These are phyloP conservation scores for Poecilia wingei DNA, from an alignment of 2,797 vertebrate species.

Conservation along the genomic window DNA sequence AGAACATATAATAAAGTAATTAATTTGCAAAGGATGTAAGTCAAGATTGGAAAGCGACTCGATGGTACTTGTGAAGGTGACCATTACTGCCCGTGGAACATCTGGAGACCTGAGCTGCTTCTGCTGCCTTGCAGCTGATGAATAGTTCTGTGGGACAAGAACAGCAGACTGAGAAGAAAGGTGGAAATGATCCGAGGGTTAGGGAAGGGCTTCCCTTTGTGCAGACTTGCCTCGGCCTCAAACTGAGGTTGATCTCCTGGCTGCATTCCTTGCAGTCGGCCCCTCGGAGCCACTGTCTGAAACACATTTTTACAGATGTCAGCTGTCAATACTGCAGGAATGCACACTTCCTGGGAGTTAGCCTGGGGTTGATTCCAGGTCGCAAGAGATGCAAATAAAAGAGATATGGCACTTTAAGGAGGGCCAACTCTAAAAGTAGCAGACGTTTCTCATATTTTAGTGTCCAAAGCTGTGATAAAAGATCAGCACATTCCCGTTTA, in stretches of 20 bases:
- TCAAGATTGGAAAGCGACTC: conserved; percentile 17
- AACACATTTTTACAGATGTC: conserved; percentile 21
- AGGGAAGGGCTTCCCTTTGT: conserved; percentile 65
- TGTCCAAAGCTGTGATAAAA: not conserved
- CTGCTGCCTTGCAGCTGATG: conserved; percentile 1
- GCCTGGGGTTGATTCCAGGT: not conserved
- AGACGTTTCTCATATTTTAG: not conserved
- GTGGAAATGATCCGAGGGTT: conserved; percentile 5
- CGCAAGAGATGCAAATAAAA: not conserved
- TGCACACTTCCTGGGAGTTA: not conserved
- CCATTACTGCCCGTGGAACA: not conserved
- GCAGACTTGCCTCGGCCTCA: conserved; percentile 54
- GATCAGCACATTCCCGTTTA: not conserved
- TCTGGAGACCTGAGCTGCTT: not conserved
- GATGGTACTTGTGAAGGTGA: conserved; percentile 1
- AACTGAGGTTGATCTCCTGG: conserved; percentile 49
- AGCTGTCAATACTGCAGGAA: conserved; percentile 7
- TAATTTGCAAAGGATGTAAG: not conserved
- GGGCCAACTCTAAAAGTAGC: not conserved
- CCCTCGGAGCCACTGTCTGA: conserved; percentile 20
- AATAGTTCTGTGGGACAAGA: conserved; percentile 10
- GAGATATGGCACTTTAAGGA: no score
- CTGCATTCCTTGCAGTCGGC: conserved; percentile 37
- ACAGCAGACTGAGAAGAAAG: conserved; percentile 36
- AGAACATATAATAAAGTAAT: not conserved